A percentile compares a stretch with the other conserved stretches of the same genome.
Evolutionary conservation across 2,797 vertebrate species (phyloP).

Genomic region (Gypaetus barbatus): DNA sequence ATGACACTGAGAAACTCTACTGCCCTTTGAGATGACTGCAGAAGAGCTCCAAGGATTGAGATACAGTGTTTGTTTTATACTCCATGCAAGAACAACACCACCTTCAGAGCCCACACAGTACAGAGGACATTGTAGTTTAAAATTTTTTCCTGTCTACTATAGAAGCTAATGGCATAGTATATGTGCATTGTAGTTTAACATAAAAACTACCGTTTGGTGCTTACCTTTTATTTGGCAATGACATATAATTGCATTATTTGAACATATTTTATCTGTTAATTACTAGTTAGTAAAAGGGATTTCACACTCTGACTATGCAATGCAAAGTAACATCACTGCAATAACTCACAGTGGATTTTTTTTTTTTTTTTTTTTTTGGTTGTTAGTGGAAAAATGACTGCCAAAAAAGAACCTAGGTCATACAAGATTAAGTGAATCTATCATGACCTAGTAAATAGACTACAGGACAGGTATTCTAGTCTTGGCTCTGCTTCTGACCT

Average conservation of each 20-base stretch:
- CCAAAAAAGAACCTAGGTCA: background rate
- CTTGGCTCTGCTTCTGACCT: background rate
- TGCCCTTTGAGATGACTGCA: background rate
- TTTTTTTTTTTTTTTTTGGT: background rate
- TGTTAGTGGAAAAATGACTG: background rate
- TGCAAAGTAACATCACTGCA: constrained; percentile 19
- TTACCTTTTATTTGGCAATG: constrained; percentile 47
- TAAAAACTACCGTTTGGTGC: constrained; percentile 32
- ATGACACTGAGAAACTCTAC: background rate
- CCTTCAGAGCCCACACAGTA: background rate
- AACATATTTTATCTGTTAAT: constrained; percentile 53
- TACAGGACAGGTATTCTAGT: background rate
- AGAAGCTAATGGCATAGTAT: background rate
- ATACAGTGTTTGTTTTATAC: background rate
- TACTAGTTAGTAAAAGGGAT: constrained; percentile 45
- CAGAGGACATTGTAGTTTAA: background rate
- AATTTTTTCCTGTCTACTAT: background rate
- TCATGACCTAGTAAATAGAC: background rate
- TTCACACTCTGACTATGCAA: background rate
- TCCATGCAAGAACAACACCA: background rate
- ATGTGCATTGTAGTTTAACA: constrained; percentile 1
- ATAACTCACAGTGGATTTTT: background rate
- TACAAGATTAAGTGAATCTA: background rate
- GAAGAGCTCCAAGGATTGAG: background rate
- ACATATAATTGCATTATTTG: constrained; percentile 35